Evolutionary conservation across 2,797 vertebrate genomes (phyloP).

Genomic region (Mycteria americana): DNA sequence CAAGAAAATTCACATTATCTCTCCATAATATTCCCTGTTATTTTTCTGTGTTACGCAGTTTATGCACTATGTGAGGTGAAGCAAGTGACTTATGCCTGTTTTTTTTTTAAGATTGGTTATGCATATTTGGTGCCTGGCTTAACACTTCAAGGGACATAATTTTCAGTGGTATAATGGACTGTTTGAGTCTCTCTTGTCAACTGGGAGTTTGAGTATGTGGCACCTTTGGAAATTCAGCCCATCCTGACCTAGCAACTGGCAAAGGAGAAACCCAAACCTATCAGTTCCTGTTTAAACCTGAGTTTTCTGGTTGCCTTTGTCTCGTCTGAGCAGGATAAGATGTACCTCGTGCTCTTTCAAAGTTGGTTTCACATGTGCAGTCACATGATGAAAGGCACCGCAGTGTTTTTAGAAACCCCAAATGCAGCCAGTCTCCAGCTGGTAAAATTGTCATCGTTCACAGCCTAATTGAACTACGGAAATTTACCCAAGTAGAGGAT

Average conservation of each 20-base stretch:
- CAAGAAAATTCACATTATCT: neutral
- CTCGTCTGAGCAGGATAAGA: neutral
- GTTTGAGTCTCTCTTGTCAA: neutral
- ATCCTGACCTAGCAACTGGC: neutral
- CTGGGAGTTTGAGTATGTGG: neutral
- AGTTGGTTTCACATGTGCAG: neutral
- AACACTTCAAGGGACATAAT: neutral
- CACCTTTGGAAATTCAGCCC: neutral
- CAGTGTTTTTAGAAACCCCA: neutral
- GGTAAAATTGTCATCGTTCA: conserved; percentile 29
- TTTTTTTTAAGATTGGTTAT: neutral
- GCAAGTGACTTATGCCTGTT: neutral
- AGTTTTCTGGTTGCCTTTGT: neutral
- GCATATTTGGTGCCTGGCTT: neutral
- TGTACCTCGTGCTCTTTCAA: neutral
- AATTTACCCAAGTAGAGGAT: conserved; percentile 9
- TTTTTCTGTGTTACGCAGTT: neutral
- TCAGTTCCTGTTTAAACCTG: neutral
- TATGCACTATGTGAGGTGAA: neutral
- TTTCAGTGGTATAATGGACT: neutral
- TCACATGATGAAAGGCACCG: neutral
- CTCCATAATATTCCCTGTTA: neutral
- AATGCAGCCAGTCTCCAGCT: neutral
- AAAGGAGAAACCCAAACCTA: neutral
- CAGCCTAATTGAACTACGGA: neutral